Evolutionary conservation across 2,888 invertebrate species (phyloP), one percentile per base, ranked within the genome.

Genomic region (Melinaea marsaeus): DNA sequence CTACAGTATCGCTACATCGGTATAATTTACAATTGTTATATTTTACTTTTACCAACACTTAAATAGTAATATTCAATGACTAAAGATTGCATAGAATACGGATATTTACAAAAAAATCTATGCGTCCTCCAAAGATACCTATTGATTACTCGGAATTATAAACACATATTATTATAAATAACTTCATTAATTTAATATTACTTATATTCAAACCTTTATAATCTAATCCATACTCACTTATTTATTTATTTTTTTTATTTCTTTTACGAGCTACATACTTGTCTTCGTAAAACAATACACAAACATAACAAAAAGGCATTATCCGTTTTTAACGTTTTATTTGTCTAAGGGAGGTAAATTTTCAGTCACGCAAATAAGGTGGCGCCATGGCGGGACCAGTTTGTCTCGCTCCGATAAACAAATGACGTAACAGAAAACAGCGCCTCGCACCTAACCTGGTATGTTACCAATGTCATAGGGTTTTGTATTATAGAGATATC

Each of bases 361-460:
- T 60, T 65, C 62, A 65, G 59, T 58, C 60, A 62, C 62, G 51
- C 59, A 60, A 65, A 65, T 62, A 65, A 62, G 13, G 34, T 47
- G 42, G 33, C 34, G 6, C 58, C 47, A 1, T 35, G 48, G 48
- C 58, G 48, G n/a, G 47, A 47, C 7, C 58, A 7, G 58, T 58
- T 46, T 58, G 58, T 47, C 58, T 58, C 47, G 34, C 34, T 58
- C 13, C 13, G 13, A 47, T 47, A 58, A 58, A 58, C 58, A 47
- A 9, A 33, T 48, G 58, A 58, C 58, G 58, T 58, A 46, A 57
- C 13, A 33, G 35, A 33, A 55, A 32, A 4, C 22, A 22, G 57
- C 34, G 47, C 42, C 22, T 2, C 45, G 13, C 32, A 37, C 45
- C 13, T 13, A 9, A 3, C 56, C 13, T 9, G 11, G 5, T 37